Evolutionary conservation across 2,113 vertebrate genomes (phyloP), one percentile per base, ranked within the genome.

Genomic region (Verasper variegatus): DNA sequence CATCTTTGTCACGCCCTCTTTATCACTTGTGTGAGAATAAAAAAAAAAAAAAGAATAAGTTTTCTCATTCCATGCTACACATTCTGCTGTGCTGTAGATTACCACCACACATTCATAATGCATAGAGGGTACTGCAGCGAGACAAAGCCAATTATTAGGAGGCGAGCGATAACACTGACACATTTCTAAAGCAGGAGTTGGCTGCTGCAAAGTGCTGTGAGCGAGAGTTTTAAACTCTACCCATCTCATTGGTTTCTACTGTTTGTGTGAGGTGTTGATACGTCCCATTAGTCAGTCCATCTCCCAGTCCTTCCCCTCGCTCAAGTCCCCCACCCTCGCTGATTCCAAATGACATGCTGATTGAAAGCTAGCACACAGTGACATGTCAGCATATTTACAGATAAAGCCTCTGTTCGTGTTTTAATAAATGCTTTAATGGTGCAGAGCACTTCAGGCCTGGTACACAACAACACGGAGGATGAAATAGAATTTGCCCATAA

Each of bases 381-480:
- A 80, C 85, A 40, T 63, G 83, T 92, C 91, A 93, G 91, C 92
- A 91, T 56, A 87, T 91, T 89, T 76, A 64, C 61, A 80, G 42
- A 86, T 70, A 81, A 72, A 76, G 54, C 15, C 21, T 81, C 15
- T 0, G 40, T 59, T 24, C 11, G 13, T 8, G 3, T 42, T 69
- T 85, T 81, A 80, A 80, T 86, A 52, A 78, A 80, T 71, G 49
- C 18, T 60, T 58, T 68, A 74, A 74, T 80, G 52, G 76, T 81
- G 42, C 23, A 76, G 12, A 70, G 47, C 17, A 26, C 58, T 60
- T 71, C 8, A 71, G 21, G 31, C 23, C 24, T 1, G 13, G 37
- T 12, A 56, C 40, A 62, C 37, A 64, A 76, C 45, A 80, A 59
- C 21, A 71, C 2, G 12, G 59, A 54, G 6, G 21, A 42, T 47